Evolutionary conservation across 1,140 invertebrate species (phyloP), one percentile per base, ranked within the genome.

Genomic region (Solenopsis invicta): DNA sequence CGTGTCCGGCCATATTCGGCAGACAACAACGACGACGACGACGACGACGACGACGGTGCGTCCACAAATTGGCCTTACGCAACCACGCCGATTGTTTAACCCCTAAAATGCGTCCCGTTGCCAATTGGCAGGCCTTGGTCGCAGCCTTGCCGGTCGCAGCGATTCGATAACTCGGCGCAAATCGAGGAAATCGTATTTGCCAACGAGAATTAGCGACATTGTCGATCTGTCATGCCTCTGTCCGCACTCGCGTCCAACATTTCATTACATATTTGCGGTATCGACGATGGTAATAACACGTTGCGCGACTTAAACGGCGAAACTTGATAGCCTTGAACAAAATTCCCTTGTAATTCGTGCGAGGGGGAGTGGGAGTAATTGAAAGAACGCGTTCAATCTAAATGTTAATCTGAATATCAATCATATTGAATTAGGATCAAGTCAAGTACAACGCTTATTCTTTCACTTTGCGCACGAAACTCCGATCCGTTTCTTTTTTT

Each of bases 1-100:
- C 52, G 52, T 82, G 78, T 59, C 66, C 41, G 37, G 10, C 80
- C 80, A 82, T 82, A 82, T 82, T 82, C 67, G 80, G 80, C 52
- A 56, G 21, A 45, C 37, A 9, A 72, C 52, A 66, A 52, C 52
- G 52, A 59, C 16, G 34, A 56, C n/a, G 61, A 41, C 62, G 48
- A 48, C 56, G 76, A 64, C 29, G 45, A 21, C 61, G 45, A 45
- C 74, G 76, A 64, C 45, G 62, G 21, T 8, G 52, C 77, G 66
- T 71, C 64, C 67, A 41, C 75, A 64, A 77, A 12, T 48, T 62
- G 41, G 67, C 12, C 67, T 82, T 82, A 74, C 67, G 80, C 24
- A 82, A 82, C n/a, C 24, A 4, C 37, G 66, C 8, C 37, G 66
- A 66, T 82, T 74, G 80, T 82, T 82, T 82, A 82, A 82, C 80